These are phyloP conservation scores for Trachelus tabidus DNA, from an alignment of 2,888 invertebrate species.

Conservation along the genomic window DNA sequence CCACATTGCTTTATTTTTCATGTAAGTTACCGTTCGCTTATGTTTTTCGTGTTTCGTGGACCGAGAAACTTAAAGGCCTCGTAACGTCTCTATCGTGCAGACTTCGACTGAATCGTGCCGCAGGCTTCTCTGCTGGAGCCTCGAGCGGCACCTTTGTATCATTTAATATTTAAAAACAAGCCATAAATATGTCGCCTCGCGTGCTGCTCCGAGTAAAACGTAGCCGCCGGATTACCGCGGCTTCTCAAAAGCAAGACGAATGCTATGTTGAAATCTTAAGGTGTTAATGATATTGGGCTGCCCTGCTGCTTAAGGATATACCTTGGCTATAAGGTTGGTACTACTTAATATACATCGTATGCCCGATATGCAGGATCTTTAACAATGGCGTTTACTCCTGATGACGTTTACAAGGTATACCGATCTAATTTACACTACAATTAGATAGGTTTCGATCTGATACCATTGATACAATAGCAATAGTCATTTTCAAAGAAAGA, in stretches of 20 bases:
- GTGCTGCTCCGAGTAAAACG: slow-evolving; percentile 48
- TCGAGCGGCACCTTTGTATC: slow-evolving; percentile 62
- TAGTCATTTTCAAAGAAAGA: not conserved
- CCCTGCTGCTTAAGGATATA: not conserved
- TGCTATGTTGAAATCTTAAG: slow-evolving; percentile 61
- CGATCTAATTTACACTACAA: not conserved
- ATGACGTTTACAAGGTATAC: not conserved
- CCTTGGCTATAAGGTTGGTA: not conserved
- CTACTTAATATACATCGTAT: not conserved
- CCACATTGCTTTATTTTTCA: not conserved
- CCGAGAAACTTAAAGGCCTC: not conserved
- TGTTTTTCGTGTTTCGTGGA: not conserved
- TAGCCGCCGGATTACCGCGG: slow-evolving; percentile 48
- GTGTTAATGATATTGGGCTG: slow-evolving; percentile 56
- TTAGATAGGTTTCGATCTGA: not conserved
- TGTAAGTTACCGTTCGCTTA: not conserved
- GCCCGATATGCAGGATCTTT: not conserved
- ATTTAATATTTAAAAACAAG: slow-evolving; percentile 67
- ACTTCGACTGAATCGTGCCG: not conserved
- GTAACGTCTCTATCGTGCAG: not conserved
- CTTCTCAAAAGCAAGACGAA: slow-evolving; percentile 56
- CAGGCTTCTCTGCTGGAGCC: slow-evolving; percentile 22
- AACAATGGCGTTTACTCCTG: not conserved
- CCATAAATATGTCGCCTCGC: slow-evolving; percentile 64
- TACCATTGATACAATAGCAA: not conserved